Conservation (phyloP, 2,113 vertebrate species). For the Protobothrops flavoviridis region DNA sequence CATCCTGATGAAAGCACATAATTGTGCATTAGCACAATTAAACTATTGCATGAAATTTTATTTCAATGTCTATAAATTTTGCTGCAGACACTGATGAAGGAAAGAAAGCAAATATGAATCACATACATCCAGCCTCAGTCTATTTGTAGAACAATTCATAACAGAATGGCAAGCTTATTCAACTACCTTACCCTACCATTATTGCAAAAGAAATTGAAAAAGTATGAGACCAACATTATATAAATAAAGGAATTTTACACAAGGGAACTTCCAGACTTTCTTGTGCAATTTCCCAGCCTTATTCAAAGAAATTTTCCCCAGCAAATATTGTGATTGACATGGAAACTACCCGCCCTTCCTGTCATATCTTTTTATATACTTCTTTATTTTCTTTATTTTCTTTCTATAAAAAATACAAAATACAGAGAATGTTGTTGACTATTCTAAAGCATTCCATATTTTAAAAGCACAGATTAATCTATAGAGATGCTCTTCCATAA, state of each 20-base stretch:
- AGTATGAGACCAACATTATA: neutral
- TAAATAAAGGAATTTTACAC: neutral
- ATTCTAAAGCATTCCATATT: neutral
- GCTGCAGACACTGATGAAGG: neutral
- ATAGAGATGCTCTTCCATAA: no score
- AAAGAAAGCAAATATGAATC: neutral
- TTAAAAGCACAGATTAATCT: neutral
- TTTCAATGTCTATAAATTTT: neutral
- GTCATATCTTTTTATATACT: neutral
- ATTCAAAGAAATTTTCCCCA: neutral
- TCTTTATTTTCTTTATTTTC: neutral
- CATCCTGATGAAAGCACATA: neutral
- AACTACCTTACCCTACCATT: neutral
- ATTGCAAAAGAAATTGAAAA: neutral
- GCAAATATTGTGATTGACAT: neutral
- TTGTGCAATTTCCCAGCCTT: neutral
- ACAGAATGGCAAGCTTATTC: neutral
- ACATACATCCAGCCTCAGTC: neutral
- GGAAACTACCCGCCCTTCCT: neutral
- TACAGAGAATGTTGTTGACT: neutral
- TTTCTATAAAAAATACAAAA: neutral
- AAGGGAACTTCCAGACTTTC: neutral
- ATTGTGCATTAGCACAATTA: neutral
- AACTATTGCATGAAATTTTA: neutral
- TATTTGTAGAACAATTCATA: neutral